Conservation (phyloP, 1,140 invertebrate genomes). For the Heliconius eleuchia region DNA sequence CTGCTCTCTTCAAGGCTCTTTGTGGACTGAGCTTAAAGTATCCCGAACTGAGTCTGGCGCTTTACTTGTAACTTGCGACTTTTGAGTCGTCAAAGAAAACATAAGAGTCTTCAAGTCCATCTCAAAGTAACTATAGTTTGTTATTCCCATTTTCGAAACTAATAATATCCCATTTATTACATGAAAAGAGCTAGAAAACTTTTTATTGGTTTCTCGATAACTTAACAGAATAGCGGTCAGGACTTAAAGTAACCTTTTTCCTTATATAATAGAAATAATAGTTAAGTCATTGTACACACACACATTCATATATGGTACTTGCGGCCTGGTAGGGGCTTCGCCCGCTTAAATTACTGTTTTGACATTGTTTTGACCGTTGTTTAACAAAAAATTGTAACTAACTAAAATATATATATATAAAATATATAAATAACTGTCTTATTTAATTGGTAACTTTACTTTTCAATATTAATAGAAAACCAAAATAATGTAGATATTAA, state of each 20-base stretch:
- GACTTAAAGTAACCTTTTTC: background rate
- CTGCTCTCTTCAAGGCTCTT: conserved; percentile 1
- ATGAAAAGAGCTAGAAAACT: background rate
- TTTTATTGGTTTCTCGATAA: background rate
- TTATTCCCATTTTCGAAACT: background rate
- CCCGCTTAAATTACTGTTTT: too few relatives aligned
- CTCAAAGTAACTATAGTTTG: background rate
- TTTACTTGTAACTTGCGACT: background rate
- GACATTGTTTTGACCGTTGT: too few relatives aligned
- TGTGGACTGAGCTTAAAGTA: conserved; percentile 1
- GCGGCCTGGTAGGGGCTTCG: too few relatives aligned
- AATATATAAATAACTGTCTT: too few relatives aligned
- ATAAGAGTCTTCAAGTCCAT: background rate
- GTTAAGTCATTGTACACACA: too few relatives aligned
- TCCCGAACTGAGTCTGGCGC: background rate
- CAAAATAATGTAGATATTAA: too few relatives aligned
- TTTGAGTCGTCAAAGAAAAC: background rate
- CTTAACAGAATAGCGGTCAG: background rate
- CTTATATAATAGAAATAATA: too few relatives aligned
- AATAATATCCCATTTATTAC: background rate
- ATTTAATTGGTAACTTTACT: too few relatives aligned
- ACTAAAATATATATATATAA: too few relatives aligned
- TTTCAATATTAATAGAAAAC: too few relatives aligned
- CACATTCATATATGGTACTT: too few relatives aligned
- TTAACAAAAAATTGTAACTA: too few relatives aligned